These are phyloP conservation scores for Octopus sinensis DNA, from an alignment of 1,140 invertebrate genomes.

Conservation along the genomic window DNA sequence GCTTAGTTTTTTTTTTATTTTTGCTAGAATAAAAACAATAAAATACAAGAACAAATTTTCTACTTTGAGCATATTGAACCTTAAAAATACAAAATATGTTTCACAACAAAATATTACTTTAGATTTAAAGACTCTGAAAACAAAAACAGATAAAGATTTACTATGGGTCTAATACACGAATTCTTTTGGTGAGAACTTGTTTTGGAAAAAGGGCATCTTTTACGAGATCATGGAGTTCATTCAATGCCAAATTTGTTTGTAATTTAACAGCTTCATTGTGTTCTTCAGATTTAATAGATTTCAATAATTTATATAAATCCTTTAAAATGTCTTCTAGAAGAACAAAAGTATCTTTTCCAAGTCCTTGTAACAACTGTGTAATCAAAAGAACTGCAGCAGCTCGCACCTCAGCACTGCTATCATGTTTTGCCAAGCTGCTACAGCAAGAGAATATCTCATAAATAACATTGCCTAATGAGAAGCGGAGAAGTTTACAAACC, in stretches of 20 bases:
- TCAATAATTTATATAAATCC: slow-evolving; percentile 70
- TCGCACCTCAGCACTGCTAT: slow-evolving; percentile 70
- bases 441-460: slow-evolving; percentile 75
- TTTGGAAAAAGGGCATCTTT: slow-evolving; percentile 65
- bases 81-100: too few species aligned
- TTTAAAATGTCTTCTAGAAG: slow-evolving; percentile 68
- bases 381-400: slow-evolving; percentile 76
- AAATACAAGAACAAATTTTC: too few species aligned
- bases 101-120: too few species aligned
- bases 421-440: slow-evolving; percentile 66
- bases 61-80: too few species aligned
- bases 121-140: too few species aligned
- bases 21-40: too few species aligned
- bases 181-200: slow-evolving; percentile 65
- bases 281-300: slow-evolving; percentile 65
- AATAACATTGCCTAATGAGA: slow-evolving; percentile 69
- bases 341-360: slow-evolving; percentile 68
- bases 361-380: slow-evolving; percentile 69
- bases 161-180: slow-evolving; percentile 56
- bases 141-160: too few species aligned
- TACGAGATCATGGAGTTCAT: slow-evolving; percentile 73
- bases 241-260: slow-evolving; percentile 72
- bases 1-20: too few species aligned
- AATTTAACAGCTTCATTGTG: slow-evolving; percentile 69
- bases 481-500: slow-evolving; percentile 73